These are phyloP conservation scores for Strigops habroptila DNA, from an alignment of 2,113 vertebrate genomes.

Conservation along the genomic window DNA sequence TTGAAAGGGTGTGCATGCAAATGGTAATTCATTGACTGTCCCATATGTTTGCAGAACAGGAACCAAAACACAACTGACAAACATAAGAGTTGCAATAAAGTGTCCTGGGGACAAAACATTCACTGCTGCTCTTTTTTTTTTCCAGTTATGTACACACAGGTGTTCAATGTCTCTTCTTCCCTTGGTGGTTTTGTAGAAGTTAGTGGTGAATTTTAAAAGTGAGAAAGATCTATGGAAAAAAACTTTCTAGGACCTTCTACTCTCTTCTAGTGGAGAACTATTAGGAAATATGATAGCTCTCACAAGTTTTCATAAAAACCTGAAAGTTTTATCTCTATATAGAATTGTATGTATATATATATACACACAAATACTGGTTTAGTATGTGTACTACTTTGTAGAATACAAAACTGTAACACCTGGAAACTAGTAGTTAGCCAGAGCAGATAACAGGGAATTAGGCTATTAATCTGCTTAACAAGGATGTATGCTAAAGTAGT, in stretches of 20 bases:
- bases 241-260: not conserved
- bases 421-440: not conserved
- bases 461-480: constrained; percentile 39
- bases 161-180: not conserved
- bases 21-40: not conserved
- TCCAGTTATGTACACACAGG: not conserved
- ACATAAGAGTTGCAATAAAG: not conserved
- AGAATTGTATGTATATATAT: not conserved
- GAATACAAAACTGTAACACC: not conserved
- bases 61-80: not conserved
- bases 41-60: not conserved
- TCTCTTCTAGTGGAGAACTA: not conserved
- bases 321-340: fast-evolving
- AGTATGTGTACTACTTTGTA: not conserved
- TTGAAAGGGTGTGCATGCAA: not conserved
- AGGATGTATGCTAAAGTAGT: constrained; percentile 29
- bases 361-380: fast-evolving
- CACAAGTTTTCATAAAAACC: not conserved
- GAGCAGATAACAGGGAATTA: constrained; percentile 48
- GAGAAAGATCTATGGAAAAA: not conserved
- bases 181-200: not conserved
- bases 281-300: not conserved
- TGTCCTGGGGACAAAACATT: not conserved
- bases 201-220: not conserved
- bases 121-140: not conserved